Conservation (phyloP, 2,888 invertebrate genomes). For the Trichopria drosophilae region DNA sequence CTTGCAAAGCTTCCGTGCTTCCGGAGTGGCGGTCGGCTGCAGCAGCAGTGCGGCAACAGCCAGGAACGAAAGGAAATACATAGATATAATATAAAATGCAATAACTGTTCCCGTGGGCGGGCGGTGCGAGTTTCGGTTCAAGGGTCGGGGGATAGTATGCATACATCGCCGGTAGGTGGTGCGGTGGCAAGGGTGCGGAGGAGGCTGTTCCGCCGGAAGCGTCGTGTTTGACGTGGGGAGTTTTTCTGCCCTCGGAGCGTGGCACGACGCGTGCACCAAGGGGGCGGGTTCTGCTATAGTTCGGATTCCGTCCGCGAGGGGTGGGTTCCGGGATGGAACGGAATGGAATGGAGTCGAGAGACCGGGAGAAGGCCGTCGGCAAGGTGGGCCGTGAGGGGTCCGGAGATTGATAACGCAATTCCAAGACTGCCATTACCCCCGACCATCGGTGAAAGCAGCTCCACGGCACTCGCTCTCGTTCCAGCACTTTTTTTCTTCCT, state of each 20-base stretch:
- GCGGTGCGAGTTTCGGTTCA: constrained; percentile 3
- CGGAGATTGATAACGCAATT: constrained; percentile 59
- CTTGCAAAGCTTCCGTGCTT: too few species aligned
- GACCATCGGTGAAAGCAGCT: constrained; percentile 25
- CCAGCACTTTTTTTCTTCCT: constrained; percentile 42
- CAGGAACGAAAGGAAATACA: constrained; percentile 40
- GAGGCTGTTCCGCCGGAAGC: constrained; percentile 45
- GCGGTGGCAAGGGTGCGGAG: constrained; percentile 35
- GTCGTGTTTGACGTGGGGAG: constrained; percentile 49
- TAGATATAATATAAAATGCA: constrained; percentile 54
- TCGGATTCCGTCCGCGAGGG: constrained; percentile 35
- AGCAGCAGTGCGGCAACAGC: too few species aligned
- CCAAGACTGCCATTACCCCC: constrained; percentile 59
- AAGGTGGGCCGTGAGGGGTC: constrained; percentile 46
- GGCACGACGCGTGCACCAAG: constrained; percentile 33
- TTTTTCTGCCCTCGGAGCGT: constrained; percentile 37
- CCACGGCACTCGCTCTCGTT: constrained; percentile 46
- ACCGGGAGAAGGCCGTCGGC: constrained; percentile 40
- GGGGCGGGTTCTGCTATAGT: constrained; percentile 41
- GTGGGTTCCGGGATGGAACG: constrained; percentile 63
- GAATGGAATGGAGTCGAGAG: constrained; percentile 61
- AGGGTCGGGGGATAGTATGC: constrained; percentile 36
- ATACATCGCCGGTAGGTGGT: constrained; percentile 42
- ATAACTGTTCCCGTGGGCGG: constrained; percentile 47
- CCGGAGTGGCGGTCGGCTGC: too few species aligned